These are phyloP conservation scores for Gallinago undulata DNA, from an alignment of 2,113 vertebrate species.

Conservation along the genomic window DNA sequence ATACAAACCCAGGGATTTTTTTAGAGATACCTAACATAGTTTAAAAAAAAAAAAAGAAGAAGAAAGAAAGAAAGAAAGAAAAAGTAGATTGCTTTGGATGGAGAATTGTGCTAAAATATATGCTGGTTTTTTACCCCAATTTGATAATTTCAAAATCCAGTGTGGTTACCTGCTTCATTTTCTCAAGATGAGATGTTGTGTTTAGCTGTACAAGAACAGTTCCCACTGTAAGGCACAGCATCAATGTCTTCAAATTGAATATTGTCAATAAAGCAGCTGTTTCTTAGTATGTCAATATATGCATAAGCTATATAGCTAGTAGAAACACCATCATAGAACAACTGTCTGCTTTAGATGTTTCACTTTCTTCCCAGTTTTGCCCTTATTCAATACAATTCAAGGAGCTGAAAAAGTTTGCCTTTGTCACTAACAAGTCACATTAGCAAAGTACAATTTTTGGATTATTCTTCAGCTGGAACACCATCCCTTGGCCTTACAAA, in stretches of 20 bases:
- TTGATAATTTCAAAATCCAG: not conserved
- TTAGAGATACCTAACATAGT: not conserved
- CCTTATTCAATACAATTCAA: not conserved
- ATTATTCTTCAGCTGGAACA: not conserved
- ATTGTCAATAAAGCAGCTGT: conserved; percentile 12
- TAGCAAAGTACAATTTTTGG: not conserved
- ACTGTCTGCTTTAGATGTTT: not conserved
- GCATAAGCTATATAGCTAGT: not conserved
- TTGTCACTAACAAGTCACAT: not conserved
- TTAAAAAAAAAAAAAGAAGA: not conserved
- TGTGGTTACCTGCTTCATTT: not conserved
- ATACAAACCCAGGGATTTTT: not conserved
- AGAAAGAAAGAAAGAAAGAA: no score
- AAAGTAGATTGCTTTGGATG: not conserved
- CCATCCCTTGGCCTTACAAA: not conserved
- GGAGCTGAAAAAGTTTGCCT: not conserved
- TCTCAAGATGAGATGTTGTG: not conserved
- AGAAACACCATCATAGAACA: not conserved
- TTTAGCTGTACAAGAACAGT: not conserved
- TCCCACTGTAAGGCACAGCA: not conserved
- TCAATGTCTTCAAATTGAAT: not conserved
- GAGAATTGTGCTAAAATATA: not conserved
- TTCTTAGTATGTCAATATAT: not conserved
- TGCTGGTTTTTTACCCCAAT: not conserved
- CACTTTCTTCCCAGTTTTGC: not conserved